A percentile compares a stretch with the other conserved stretches of the same genome.
Conservation (phyloP, 2,797 vertebrate genomes). For the Oreonectes daqikongensis region DNA sequence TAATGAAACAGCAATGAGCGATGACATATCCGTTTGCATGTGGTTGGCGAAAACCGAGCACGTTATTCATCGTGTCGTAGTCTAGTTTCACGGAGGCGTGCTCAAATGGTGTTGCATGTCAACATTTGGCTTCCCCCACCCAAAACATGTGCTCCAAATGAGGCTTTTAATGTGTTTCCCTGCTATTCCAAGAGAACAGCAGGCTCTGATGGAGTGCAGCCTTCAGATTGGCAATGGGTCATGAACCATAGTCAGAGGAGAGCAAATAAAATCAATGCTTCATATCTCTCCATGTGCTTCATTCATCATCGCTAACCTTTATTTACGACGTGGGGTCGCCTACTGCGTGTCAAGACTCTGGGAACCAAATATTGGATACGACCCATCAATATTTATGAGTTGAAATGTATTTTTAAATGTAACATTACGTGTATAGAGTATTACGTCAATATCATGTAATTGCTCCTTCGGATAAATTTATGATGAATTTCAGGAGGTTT, state of each 20-base stretch:
- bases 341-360: slow-evolving; percentile 19
- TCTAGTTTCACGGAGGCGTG: slow-evolving; percentile 51
- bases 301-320: slow-evolving; percentile 54
- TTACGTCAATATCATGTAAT: slow-evolving; percentile 48
- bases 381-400: slow-evolving; percentile 36
- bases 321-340: slow-evolving; percentile 30
- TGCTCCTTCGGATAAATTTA: slow-evolving; percentile 46
- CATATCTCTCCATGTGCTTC: slow-evolving; percentile 45
- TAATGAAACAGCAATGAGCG: slow-evolving; percentile 49
- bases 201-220: slow-evolving; percentile 53
- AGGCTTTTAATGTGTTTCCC: slow-evolving; percentile 59
- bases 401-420: not conserved
- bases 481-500: slow-evolving; percentile 3
- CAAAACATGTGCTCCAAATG: slow-evolving; percentile 59
- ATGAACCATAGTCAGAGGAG: slow-evolving; percentile 53
- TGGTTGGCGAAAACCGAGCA: slow-evolving; percentile 36
- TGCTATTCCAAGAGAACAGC: slow-evolving; percentile 50
- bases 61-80: slow-evolving; percentile 56
- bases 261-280: slow-evolving; percentile 54
- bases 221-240: slow-evolving; percentile 56
- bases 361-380: slow-evolving; percentile 8
- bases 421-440: slow-evolving; percentile 11
- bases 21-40: slow-evolving; percentile 48
- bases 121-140: slow-evolving; percentile 50
- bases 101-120: slow-evolving; percentile 47